phyloP scores from a whole-genome alignment of 2,888 invertebrate species.

The Pseudeuparius sepicola region DNA sequence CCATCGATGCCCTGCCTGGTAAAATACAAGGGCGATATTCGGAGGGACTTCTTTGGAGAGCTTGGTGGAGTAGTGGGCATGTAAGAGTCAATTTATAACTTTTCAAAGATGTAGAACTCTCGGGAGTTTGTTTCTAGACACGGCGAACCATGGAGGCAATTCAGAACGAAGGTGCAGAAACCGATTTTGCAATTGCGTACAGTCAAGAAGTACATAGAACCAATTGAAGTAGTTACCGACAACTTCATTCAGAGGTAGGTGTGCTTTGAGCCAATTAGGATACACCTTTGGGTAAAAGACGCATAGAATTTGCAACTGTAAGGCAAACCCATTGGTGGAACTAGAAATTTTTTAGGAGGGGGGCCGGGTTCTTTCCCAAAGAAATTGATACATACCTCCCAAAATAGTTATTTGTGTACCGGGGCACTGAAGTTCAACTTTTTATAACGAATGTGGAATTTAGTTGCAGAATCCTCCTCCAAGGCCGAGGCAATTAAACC shows the following conservation, averaged over 20 bases:
- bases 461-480: too few species aligned
- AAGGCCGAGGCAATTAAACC: too few species aligned
- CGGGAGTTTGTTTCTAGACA: slow-evolving; percentile 53
- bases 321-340: too few species aligned
- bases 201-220: slow-evolving; percentile 59
- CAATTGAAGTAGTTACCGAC: slow-evolving; percentile 59
- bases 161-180: slow-evolving; percentile 67
- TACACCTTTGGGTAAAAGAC: too few species aligned
- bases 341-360: slow-evolving; percentile 8
- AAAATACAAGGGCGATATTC: slow-evolving; percentile 59
- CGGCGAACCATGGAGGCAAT: slow-evolving; percentile 71
- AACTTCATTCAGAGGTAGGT: slow-evolving; percentile 56
- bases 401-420: too few species aligned
- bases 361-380: too few species aligned
- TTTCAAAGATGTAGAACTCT: too few species aligned
- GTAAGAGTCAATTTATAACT: slow-evolving; percentile 46
- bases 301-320: too few species aligned
- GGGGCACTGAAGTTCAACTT: too few species aligned
- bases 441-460: too few species aligned
- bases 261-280: too few species aligned
- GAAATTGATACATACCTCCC: too few species aligned
- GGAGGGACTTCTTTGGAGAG: slow-evolving; percentile 58
- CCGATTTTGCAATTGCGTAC: slow-evolving; percentile 65
- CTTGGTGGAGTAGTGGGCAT: slow-evolving; percentile 63
- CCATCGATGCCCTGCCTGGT: slow-evolving; percentile 68